Evolutionary conservation across 1,140 invertebrate species (phyloP).

Genomic region (Diachasma alloeum): DNA sequence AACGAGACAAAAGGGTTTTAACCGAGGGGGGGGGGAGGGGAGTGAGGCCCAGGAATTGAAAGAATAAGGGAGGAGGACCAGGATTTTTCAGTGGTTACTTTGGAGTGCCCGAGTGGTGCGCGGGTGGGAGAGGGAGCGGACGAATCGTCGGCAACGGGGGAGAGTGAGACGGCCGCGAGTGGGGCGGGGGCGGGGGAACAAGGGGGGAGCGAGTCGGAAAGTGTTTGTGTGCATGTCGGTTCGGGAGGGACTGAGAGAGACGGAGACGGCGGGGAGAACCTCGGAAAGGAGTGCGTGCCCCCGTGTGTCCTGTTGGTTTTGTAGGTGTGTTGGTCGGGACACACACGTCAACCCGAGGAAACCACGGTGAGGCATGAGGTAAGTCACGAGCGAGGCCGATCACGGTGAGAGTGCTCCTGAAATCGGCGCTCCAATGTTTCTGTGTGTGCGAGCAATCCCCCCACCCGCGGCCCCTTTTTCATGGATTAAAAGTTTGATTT

Average conservation of each 20-base stretch:
- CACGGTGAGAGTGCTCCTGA: constrained; percentile 37
- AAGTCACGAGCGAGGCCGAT: constrained; percentile 39
- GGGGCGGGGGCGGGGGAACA: neutral
- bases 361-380: constrained; percentile 33
- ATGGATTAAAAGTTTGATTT: neutral
- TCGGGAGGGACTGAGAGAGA: neutral
- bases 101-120: constrained; percentile 1
- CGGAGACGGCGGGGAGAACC: neutral
- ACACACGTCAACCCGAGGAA: constrained; percentile 17
- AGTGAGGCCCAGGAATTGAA: neutral
- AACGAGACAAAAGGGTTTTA: neutral
- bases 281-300: neutral
- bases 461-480: neutral
- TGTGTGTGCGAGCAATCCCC: neutral
- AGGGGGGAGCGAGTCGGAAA: constrained; percentile 11
- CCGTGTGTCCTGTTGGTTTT: neutral
- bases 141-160: neutral
- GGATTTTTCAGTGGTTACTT: constrained; percentile 24
- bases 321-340: neutral
- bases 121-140: constrained; percentile 11
- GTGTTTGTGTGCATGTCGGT: neutral
- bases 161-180: neutral
- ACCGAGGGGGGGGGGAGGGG: neutral
- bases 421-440: constrained; percentile 9
- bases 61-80: neutral